phyloP scores from a whole-genome alignment of 2,797 vertebrate species.

The Platalea minor region DNA sequence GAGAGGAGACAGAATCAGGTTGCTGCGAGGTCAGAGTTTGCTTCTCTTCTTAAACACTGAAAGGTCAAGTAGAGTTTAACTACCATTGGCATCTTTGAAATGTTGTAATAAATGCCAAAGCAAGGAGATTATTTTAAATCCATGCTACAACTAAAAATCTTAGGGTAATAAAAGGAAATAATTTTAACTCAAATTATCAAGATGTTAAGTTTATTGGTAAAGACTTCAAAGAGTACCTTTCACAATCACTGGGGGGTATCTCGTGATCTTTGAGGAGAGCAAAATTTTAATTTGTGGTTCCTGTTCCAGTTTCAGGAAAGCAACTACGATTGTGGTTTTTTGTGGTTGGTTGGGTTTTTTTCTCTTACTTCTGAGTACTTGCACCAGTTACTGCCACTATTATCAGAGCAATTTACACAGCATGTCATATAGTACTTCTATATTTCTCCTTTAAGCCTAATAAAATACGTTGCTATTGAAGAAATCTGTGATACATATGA shows the following conservation, averaged over 20 bases:
- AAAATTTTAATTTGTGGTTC: not conserved
- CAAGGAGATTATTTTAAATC: conserved; percentile 56
- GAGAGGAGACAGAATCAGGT: conserved; percentile 70
- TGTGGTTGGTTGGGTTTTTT: not conserved
- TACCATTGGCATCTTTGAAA: conserved; percentile 64
- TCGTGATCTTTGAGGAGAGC: not conserved
- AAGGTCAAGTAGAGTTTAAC: conserved; percentile 78
- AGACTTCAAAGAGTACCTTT: not conserved
- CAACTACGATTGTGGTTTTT: not conserved
- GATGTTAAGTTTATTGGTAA: not conserved
- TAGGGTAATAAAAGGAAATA: conserved; percentile 4
- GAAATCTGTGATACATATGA: conserved; percentile 7
- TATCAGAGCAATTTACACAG: not conserved
- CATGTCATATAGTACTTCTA: not conserved
- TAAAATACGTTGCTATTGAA: conserved; percentile 18
- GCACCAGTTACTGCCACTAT: not conserved
- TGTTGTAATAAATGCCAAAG: conserved; percentile 67
- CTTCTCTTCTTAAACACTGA: conserved; percentile 63
- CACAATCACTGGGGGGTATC: not conserved
- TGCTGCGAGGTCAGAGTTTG: conserved; percentile 64
- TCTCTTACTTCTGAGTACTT: not conserved
- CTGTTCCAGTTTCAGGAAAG: not conserved
- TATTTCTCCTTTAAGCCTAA: conserved; percentile 36
- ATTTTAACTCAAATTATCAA: not conserved
- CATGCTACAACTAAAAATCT: not conserved